These are phyloP conservation scores for Ameiurus melas DNA, from an alignment of 2,113 vertebrate species.

Conservation along the genomic window DNA sequence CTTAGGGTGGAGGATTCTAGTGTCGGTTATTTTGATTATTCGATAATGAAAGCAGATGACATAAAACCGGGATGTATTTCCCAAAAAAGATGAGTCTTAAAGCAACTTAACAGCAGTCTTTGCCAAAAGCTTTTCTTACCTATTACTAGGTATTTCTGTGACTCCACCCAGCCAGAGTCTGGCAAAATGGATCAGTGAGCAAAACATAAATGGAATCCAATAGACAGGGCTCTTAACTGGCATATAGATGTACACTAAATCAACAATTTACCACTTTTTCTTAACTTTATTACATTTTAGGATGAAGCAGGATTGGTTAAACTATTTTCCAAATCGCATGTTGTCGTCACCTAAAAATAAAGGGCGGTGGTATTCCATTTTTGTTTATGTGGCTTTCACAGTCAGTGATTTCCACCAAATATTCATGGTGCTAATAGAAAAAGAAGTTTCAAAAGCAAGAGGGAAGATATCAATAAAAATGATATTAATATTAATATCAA, in stretches of 20 bases:
- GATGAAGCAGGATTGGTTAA: background rate
- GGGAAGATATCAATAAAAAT: background rate
- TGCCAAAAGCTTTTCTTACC: background rate
- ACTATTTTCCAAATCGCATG: background rate
- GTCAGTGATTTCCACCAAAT: background rate
- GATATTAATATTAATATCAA: background rate
- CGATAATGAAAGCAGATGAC: conserved; percentile 23
- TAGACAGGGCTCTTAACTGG: background rate
- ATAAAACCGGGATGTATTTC: background rate
- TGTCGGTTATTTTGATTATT: background rate
- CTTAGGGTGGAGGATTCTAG: background rate
- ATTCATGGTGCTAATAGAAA: background rate
- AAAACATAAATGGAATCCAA: background rate
- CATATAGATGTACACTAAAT: background rate
- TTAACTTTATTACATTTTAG: background rate
- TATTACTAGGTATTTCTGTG: background rate
- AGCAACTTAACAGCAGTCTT: background rate
- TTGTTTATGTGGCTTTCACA: background rate
- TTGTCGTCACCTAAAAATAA: background rate
- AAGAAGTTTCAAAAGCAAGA: background rate
- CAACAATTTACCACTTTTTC: background rate
- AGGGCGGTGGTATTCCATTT: background rate
- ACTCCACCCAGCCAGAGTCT: background rate
- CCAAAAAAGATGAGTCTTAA: background rate
- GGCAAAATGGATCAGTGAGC: background rate